A percentile compares a stretch with the other conserved stretches of the same genome.
phyloP scores from a whole-genome alignment of 2,113 vertebrate genomes.

The Dipodomys ordii region DNA sequence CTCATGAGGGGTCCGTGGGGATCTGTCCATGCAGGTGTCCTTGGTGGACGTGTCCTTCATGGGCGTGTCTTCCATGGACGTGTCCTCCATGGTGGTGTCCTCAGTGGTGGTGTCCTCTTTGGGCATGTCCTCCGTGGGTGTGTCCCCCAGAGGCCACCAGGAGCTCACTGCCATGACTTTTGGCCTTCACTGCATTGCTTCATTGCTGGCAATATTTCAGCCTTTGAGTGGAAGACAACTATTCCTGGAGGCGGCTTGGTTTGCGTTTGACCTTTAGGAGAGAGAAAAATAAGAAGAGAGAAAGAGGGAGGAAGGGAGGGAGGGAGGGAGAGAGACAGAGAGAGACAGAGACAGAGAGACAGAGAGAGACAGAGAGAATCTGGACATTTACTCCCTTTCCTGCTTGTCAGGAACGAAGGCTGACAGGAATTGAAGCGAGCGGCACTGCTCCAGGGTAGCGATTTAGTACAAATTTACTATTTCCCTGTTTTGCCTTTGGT shows the following conservation, averaged over 20 bases:
- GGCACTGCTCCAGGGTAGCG: not conserved
- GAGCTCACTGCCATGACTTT: not conserved
- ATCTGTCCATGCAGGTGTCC: not conserved
- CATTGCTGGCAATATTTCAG: not conserved
- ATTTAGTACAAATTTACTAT: conserved; percentile 31
- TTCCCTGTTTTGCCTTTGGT: conserved; percentile 46
- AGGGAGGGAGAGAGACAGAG: not conserved
- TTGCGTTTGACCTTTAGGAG: not conserved
- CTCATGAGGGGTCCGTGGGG: too few species aligned
- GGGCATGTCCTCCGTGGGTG: too few species aligned
- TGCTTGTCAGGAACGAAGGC: not conserved
- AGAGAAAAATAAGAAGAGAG: not conserved
- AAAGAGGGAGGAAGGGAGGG: not conserved
- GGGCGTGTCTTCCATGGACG: too few species aligned
- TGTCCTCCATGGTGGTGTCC: too few species aligned
- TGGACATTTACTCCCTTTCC: not conserved
- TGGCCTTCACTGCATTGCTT: not conserved
- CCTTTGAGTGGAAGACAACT: not conserved
- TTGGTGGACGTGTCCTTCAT: accelerated
- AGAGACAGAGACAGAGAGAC: not conserved
- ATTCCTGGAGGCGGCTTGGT: not conserved
- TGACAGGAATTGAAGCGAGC: not conserved
- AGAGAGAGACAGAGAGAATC: not conserved
- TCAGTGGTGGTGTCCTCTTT: too few species aligned
- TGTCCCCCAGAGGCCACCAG: accelerated